Conservation (phyloP, 1,140 invertebrate species). For the Mycetomoellerius zeteki region DNA sequence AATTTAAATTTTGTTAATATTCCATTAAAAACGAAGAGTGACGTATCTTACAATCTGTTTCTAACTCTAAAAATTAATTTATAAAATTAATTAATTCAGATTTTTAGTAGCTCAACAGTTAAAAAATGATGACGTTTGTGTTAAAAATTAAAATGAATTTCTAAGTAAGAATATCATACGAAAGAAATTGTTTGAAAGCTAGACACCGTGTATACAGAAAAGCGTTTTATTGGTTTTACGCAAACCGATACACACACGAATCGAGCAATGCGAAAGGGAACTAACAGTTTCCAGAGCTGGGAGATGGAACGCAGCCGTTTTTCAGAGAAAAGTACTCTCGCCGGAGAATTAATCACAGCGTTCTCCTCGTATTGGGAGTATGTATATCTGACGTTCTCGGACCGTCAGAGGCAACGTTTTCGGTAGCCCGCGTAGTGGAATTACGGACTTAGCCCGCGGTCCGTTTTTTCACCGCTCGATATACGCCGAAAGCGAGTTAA, state of each 20-base stretch:
- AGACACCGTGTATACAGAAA: conserved; percentile 41
- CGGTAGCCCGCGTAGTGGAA: conserved; percentile 29
- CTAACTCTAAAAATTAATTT: background rate
- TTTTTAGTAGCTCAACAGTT: background rate
- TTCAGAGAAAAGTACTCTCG: conserved; percentile 66
- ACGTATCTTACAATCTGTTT: background rate
- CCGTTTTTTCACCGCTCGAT: conserved; percentile 23
- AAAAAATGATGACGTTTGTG: background rate
- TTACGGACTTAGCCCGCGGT: conserved; percentile 38
- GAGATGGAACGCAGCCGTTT: conserved; percentile 61
- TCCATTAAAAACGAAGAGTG: background rate
- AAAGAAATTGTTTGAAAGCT: conserved; percentile 29
- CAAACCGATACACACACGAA: conserved; percentile 61
- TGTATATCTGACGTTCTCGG: conserved; percentile 51
- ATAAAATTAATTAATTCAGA: background rate
- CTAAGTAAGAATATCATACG: background rate
- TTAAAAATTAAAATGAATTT: background rate
- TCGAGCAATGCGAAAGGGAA: conserved; percentile 54
- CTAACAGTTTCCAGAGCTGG: conserved; percentile 52
- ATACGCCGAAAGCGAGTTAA: conserved; percentile 67
- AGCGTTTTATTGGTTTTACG: conserved; percentile 61
- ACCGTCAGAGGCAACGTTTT: conserved; percentile 57
- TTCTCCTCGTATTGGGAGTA: conserved; percentile 52
- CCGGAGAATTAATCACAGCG: conserved; percentile 69
- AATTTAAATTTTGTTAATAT: background rate